Evolutionary conservation across 2,113 vertebrate genomes (phyloP).

Genomic region (Melanerpes aurifrons): DNA sequence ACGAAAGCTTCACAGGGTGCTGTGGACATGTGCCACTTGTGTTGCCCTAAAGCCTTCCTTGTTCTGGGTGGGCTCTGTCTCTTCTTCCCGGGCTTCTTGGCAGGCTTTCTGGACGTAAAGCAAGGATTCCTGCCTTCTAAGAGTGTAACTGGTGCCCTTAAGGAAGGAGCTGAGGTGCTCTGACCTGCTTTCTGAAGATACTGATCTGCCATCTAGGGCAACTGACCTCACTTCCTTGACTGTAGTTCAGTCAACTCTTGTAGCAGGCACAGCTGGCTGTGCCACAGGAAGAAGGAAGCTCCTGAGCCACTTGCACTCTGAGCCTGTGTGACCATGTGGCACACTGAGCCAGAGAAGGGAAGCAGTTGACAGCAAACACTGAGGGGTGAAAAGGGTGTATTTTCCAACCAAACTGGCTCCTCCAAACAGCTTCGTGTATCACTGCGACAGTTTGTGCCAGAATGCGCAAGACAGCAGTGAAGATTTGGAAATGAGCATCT

Average conservation of each 20-base stretch:
- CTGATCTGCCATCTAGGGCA: neutral
- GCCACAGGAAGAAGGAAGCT: neutral
- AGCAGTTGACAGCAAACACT: neutral
- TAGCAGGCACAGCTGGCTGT: neutral
- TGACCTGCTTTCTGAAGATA: neutral
- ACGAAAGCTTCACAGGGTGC: rapidly evolving
- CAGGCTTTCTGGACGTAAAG: neutral
- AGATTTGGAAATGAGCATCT: neutral
- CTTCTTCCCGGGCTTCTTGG: neutral
- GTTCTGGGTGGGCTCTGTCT: neutral
- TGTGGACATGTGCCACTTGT: neutral
- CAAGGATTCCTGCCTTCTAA: neutral
- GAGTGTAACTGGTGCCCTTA: neutral
- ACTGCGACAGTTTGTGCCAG: neutral
- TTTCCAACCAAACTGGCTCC: neutral
- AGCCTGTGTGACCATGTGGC: neutral
- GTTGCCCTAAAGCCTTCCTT: neutral
- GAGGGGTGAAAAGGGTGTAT: neutral
- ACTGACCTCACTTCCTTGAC: neutral
- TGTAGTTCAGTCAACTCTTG: neutral
- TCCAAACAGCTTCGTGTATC: neutral
- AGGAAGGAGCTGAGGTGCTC: neutral
- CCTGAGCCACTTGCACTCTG: neutral
- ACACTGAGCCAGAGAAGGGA: neutral
- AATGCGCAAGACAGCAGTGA: neutral